Percentiles rank a stretch among this genome's conserved stretches.
Evolutionary conservation across 2,797 vertebrate genomes (phyloP).

Genomic region (Myotis daubentonii): DNA sequence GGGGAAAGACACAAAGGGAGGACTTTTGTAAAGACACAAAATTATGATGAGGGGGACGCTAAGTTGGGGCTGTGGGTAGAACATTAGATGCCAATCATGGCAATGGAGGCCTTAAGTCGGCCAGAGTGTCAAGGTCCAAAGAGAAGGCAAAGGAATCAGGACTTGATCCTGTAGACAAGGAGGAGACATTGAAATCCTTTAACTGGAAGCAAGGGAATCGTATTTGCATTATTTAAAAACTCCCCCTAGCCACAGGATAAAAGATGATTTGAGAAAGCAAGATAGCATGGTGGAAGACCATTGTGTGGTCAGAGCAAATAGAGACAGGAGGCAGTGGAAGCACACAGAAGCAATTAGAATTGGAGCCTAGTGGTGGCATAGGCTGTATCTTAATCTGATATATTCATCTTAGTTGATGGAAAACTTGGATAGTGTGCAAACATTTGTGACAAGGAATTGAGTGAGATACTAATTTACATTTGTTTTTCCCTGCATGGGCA

Average conservation of each 20-base stretch:
- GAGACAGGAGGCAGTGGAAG: not conserved
- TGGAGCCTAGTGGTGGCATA: too few relatives aligned
- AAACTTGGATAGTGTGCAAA: not conserved
- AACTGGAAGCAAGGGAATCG: not conserved
- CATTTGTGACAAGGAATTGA: not conserved
- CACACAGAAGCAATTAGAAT: not conserved
- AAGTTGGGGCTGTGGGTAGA: too few relatives aligned
- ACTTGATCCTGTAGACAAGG: not conserved
- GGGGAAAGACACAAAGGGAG: not conserved
- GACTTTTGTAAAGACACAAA: not conserved
- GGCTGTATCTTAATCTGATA: not conserved
- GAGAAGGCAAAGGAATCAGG: not conserved
- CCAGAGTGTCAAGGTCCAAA: not conserved
- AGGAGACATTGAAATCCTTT: not conserved
- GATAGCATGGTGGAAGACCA: not conserved
- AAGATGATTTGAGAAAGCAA: not conserved
- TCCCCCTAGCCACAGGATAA: not conserved
- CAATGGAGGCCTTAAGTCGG: fast-evolving
- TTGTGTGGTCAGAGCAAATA: not conserved
- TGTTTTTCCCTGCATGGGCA: not conserved
- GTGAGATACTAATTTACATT: not conserved
- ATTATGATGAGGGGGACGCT: not conserved
- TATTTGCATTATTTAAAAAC: not conserved
- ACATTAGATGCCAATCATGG: fast-evolving
- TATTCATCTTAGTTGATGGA: not conserved